phyloP scores from a whole-genome alignment of 2,888 invertebrate species.

The Phragmatobia fuliginosa region DNA sequence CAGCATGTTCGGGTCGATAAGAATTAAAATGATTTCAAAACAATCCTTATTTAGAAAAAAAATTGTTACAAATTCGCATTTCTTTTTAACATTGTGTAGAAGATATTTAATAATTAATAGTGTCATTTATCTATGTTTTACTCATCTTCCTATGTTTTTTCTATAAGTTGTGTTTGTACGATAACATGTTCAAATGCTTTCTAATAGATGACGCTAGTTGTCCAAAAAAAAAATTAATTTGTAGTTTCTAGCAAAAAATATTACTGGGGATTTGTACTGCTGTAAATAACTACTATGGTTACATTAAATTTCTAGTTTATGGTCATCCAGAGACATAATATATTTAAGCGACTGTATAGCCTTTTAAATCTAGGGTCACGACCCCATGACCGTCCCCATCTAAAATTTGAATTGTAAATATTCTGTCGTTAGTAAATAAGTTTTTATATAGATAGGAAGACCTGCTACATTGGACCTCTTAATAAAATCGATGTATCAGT shows the following conservation, averaged over 20 bases:
- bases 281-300: not conserved
- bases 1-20: too few relatives aligned
- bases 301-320: not conserved
- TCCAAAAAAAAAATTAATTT: conserved; percentile 6
- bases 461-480: not conserved
- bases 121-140: not conserved
- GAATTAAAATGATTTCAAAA: not conserved
- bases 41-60: not conserved
- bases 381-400: not conserved
- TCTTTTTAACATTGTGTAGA: not conserved
- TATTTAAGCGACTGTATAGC: not conserved
- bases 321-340: too few relatives aligned
- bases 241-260: not conserved
- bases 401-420: not conserved
- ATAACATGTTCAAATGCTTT: conserved; percentile 51
- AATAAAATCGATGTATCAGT: not conserved
- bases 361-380: not conserved
- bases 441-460: not conserved
- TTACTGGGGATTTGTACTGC: not conserved
- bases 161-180: not conserved
- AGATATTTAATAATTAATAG: not conserved
- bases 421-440: not conserved
- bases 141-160: not conserved
- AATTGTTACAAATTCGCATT: too few relatives aligned
- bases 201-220: conserved; percentile 65